These are phyloP conservation scores for Asbolus verrucosus DNA, from an alignment of 1,140 invertebrate genomes.

Conservation along the genomic window DNA sequence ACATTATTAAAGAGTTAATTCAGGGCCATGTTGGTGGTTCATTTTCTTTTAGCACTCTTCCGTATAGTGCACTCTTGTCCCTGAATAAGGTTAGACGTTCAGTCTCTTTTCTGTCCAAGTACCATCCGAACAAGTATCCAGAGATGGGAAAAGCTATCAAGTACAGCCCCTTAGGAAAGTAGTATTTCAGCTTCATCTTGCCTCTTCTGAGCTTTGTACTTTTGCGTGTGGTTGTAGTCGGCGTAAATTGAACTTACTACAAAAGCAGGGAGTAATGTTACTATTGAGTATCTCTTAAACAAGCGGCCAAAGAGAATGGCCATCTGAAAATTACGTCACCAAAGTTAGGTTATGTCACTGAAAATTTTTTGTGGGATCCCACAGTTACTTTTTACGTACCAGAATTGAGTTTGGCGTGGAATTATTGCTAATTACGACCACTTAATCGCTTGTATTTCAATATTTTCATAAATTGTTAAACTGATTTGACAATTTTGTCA, in stretches of 20 bases:
- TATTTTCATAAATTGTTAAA: too few species aligned
- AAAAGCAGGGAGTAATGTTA: slow-evolving; percentile 75
- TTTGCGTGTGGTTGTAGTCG: slow-evolving; percentile 76
- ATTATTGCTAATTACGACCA: too few species aligned
- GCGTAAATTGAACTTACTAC: slow-evolving; percentile 71
- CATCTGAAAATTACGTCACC: slow-evolving; percentile 58
- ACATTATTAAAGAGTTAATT: too few species aligned
- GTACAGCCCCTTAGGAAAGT: slow-evolving; percentile 58
- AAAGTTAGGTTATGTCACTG: slow-evolving; percentile 39
- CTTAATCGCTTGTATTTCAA: too few species aligned
- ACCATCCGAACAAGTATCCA: slow-evolving; percentile 72
- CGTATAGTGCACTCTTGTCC: slow-evolving; percentile 83
- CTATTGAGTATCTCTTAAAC: slow-evolving; percentile 71
- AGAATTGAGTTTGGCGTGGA: too few species aligned
- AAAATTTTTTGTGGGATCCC: not conserved
- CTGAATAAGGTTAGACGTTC: slow-evolving; percentile 77
- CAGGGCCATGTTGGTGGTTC: slow-evolving; percentile 80
- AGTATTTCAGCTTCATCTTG: slow-evolving; percentile 66
- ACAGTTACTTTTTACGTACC: not conserved
- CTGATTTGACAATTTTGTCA: too few species aligned
- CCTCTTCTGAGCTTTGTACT: slow-evolving; percentile 72
- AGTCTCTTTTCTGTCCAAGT: slow-evolving; percentile 76
- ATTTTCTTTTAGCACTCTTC: slow-evolving; percentile 72
- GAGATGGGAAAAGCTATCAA: slow-evolving; percentile 67
- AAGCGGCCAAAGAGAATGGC: slow-evolving; percentile 61